A percentile compares a stretch with the other conserved stretches of the same genome.
Conservation (phyloP, 2,888 invertebrate species). For the Plagodis dolabraria region DNA sequence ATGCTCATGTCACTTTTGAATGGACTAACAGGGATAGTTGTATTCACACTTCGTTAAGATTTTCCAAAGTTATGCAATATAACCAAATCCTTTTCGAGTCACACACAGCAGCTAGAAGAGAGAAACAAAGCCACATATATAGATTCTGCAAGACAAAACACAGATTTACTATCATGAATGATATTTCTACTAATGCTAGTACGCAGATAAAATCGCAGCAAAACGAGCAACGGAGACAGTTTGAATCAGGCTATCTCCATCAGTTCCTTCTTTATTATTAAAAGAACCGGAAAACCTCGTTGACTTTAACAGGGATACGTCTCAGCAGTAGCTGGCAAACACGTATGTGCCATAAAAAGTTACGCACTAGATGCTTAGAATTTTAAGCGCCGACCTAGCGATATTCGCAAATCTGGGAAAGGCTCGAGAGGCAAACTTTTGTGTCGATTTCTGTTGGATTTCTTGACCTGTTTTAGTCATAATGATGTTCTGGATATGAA, state of each 20-base stretch:
- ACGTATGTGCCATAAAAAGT: conserved; percentile 35
- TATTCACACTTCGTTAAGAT: too few relatives aligned
- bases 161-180: conserved; percentile 6
- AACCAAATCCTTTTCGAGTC: too few relatives aligned
- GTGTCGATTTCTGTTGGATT: not conserved
- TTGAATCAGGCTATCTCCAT: conserved; percentile 25
- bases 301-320: conserved; percentile 32
- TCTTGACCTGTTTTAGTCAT: conserved; percentile 12
- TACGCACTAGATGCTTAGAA: conserved; percentile 34
- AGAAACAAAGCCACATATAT: too few relatives aligned
- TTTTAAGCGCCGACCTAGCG: conserved; percentile 28
- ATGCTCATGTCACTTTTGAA: too few relatives aligned
- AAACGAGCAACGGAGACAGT: conserved; percentile 20
- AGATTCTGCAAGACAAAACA: too few relatives aligned
- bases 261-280: conserved; percentile 23
- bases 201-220: conserved; percentile 19
- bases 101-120: too few relatives aligned
- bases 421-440: conserved; percentile 11
- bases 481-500: too few relatives aligned
- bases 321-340: conserved; percentile 35
- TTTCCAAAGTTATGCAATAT: too few relatives aligned
- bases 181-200: conserved; percentile 14
- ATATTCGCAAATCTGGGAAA: conserved; percentile 22
- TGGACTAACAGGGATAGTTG: too few relatives aligned
- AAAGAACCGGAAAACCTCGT: conserved; percentile 27